Base-by-base conservation (phyloP, 1,140 invertebrate genomes). In the Planococcus citri region DNA sequence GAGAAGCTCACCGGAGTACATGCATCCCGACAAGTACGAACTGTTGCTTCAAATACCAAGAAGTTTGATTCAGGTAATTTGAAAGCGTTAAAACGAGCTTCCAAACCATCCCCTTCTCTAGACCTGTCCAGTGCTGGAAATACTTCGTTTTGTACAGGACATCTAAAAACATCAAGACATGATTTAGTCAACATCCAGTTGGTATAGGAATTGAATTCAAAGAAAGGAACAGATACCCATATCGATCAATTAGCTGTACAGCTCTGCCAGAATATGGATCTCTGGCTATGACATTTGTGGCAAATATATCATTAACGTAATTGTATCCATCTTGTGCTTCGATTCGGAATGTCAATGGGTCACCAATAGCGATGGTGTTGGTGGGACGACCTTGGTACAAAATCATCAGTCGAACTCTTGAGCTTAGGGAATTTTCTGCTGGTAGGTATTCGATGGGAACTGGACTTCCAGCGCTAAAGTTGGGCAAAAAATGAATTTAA, bases 31-130 rank as follows among this genome's bases (percentile, higher is more conserved):
- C 92, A 95, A 0, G 91, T 92, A 71, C 89, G 81, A 0, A 95
- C 92, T 0, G 89, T 94, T 0, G 92, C 92, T 80, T 95, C 92
- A 76, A 95, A 95, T 0, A 95, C 91, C 64, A 95, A 77, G 80
- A 94, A 93, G 77, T 94, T 94, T 0, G 92, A 94, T 81, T 95
- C 92, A 0, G 92, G 92, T 75, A 95, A 94, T 80, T 95, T 95
- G 75, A 94, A 95, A 1, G 92, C 92, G 79, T 94, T 93, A 76
- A 95, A 95, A 73, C 91, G 82, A 0, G 92, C 91, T 80, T 94
- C 91, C 10, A 95, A 79, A 17, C 89, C 92, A 74, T 93, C 90
- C 0, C 90, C 89, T 74, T 87, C 90, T 24, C 92, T 82, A 0
- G 91, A 83, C 76, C 89, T 87, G 75, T 94, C 92, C 72, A 95